phyloP scores from a whole-genome alignment of 2,113 vertebrate genomes.

The Opisthocomus hoazin region DNA sequence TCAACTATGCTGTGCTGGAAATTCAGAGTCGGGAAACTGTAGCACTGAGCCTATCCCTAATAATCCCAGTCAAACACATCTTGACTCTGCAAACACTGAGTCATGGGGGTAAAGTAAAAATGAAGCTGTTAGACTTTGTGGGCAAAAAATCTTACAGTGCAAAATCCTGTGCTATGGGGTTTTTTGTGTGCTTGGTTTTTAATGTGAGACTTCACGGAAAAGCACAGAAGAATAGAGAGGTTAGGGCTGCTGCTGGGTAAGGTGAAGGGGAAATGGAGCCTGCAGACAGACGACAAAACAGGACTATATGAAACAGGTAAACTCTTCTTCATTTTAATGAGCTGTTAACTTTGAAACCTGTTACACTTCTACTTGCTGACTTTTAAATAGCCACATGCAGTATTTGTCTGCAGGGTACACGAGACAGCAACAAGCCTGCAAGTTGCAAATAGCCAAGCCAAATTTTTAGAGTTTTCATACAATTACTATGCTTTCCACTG shows the following conservation, averaged over 20 bases:
- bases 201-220: background rate
- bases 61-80: background rate
- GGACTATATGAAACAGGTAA: background rate
- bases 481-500: background rate
- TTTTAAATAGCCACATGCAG: background rate
- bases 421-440: background rate
- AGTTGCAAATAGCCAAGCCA: background rate
- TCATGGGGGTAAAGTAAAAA: background rate
- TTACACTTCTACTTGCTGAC: background rate
- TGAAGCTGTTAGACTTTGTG: background rate
- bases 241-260: background rate
- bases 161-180: background rate
- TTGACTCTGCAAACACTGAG: background rate
- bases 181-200: too few species aligned
- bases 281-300: background rate
- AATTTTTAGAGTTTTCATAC: background rate
- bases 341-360: background rate
- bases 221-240: fast-evolving
- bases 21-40: background rate
- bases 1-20: background rate
- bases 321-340: background rate
- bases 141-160: background rate
- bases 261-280: background rate
- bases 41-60: background rate
- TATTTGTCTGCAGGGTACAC: background rate